Evolutionary conservation across 2,797 vertebrate species (phyloP), one percentile per base, ranked within the genome.

Genomic region (Onychomys arenicola): DNA sequence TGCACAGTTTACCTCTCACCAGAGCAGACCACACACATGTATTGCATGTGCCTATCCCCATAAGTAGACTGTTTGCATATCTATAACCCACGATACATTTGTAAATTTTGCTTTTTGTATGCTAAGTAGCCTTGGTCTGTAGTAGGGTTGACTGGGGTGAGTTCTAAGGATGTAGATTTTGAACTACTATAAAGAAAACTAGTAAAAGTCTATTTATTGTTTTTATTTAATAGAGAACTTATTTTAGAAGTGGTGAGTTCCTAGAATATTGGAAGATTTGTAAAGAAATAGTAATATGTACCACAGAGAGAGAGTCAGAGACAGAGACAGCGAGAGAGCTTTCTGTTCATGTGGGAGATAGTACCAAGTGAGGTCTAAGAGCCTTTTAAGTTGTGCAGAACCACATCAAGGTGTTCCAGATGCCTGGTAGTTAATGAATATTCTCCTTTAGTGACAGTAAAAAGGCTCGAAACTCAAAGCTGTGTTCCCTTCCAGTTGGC

Each of bases 381-480:
- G 61, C 52, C 69, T 65, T 49, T 65, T 63, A 77, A 85, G 46
- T 86, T 23, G 77, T 49, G 73, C 12, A 57, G 78, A 73, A 75
- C 29, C 59, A 81, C 61, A 63, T 75, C 2, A 21, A 34, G 78
- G 81, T 90, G 69, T 67, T 89, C 55, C 57, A 61, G 83, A 52
- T 78, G n/a, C 87, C n/a, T 77, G 49, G 46, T 67, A 85, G 83
- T 89, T 92, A 88, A 65, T 94, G 87, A 92, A 86, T 96, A 92
- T 96, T 83, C 94, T 96, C 67, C 78, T 94, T 88, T 29, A 69
- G 63, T 63, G 75, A 91, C 90, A 96, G 91, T 94, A 75, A 89
- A 96, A 63, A 92, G 71, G 61, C n/a, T 97, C 97, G 96, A 96
- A 97, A 73, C 40, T 97, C 96, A 96, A 96, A 98, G 91, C 93